Evolutionary conservation across 1,140 invertebrate species (phyloP), one percentile per base, ranked within the genome.

Genomic region (Drosophila littoralis): DNA sequence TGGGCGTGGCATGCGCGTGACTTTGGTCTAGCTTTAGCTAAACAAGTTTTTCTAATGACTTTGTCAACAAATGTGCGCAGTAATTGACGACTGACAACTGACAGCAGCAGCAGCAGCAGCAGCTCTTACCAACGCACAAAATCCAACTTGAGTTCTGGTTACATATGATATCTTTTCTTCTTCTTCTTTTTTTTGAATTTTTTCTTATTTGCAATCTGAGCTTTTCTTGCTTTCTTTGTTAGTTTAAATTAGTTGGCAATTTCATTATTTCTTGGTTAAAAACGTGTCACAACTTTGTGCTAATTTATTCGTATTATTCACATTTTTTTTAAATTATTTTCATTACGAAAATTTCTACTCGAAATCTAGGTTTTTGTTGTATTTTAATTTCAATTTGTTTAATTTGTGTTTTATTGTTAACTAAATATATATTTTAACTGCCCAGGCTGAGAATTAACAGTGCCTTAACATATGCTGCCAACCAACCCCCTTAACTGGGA

Each of bases 11-110:
- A 61, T 61, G 46, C 57, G 61, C 82, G 82, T 86, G 82, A 85
- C 82, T 85, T 83, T 86, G 81, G 83, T 77, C 81, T 82, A 70
- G 64, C 35, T 43, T 32, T 28, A 60, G 63, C 64, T 69, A 36
- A 59, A 17, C 58, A 74, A 85, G 75, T 81, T 85, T 72, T 54
- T 79, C 68, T 76, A 85, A 78, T 81, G 78, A 86, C 59, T 81
- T 74, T 46, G 58, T 60, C 74, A 77, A 76, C 63, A 61, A 63
- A 73, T 59, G 38, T 60, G 38, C 69, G 7, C 52, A 51, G 54
- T 52, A 66, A 72, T 72, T 72, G 69, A 67, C 45, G 51, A 59
- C 57, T 33, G 40, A 57, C 54, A 36, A 57, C 22, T 57, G 40
- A 28, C 40, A 33, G n/a, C 40, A 45, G 40, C 7, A 17, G 28